Evolutionary conservation across 2,797 vertebrate genomes (phyloP), one percentile per base, ranked within the genome.

Genomic region (Peromyscus nudipes): DNA sequence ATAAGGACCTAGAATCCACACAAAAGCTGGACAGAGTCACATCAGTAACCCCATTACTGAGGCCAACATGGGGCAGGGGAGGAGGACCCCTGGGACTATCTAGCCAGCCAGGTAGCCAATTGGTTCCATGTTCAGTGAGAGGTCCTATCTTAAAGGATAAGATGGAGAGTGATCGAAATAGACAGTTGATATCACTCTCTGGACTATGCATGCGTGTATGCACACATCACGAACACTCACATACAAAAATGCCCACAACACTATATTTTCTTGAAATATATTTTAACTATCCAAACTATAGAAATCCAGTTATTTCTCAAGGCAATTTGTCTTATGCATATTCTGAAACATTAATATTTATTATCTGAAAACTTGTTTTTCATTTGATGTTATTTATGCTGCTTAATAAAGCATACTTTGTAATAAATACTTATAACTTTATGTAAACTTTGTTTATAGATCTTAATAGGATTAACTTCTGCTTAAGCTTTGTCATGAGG

Each of bases 341-440:
- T 92, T 96, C 84, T 92, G 57, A 94, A 62, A 64, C 60, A 73
- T 40, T 97, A 69, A 83, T 76, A 89, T 93, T 87, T 94, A 62
- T 94, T 69, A 43, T 77, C 16, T 93, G 80, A 96, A 60, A 92
- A 65, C 31, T 64, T 34, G 0, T 79, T 84, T 96, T 87, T 55
- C 96, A 96, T 40, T 82, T 55, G 40, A 73, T 62, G 4, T 16
- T 76, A 82, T 87, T 67, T 93, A 10, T 88, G 8, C 86, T 93
- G 4, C 40, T 83, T 67, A 69, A 73, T 19, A 64, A 71, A 81
- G 3, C 13, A 31, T 55, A 46, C 7, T 94, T 96, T 40, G 80
- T 80, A 86, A 79, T 73, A 91, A 89, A 81, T 75, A 79, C 49
- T 80, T 90, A 9, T 67, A 88, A 69, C 57, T 83, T 64, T 69